Percentiles rank a stretch among this genome's conserved stretches.
Conservation (phyloP, 2,888 invertebrate genomes). For the Monopis laevigella region DNA sequence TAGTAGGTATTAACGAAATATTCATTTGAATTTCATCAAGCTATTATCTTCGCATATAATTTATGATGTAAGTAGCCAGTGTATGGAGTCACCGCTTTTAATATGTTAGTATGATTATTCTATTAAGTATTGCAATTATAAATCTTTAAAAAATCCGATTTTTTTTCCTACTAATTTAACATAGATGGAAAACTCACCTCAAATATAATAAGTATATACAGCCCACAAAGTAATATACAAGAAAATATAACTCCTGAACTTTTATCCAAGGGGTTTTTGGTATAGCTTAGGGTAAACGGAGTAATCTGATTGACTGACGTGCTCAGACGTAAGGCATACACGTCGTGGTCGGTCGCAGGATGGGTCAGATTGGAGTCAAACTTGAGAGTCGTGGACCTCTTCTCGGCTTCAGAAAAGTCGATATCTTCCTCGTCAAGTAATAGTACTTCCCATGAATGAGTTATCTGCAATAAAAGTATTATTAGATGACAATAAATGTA, state of each 20-base stretch:
- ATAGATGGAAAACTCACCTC: constrained; percentile 64
- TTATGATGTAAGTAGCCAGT: no score
- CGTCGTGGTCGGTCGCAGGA: constrained; percentile 14
- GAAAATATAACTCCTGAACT: constrained; percentile 78
- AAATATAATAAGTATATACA: constrained; percentile 86
- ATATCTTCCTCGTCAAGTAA: constrained; percentile 66
- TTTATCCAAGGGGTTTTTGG: constrained; percentile 70
- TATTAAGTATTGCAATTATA: no score
- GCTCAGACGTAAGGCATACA: constrained; percentile 28
- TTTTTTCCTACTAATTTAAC: background rate
- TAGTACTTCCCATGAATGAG: constrained; percentile 68
- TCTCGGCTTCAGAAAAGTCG: constrained; percentile 62
- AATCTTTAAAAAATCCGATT: no score
- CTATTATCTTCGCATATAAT: no score
- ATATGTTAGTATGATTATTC: no score
- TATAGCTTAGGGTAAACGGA: constrained; percentile 56
- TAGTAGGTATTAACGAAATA: no score
- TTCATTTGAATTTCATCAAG: no score
- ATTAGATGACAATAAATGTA: no score
- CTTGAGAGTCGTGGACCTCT: constrained; percentile 43
- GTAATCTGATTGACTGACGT: constrained; percentile 29
- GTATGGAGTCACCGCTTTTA: no score
- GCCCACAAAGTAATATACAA: constrained; percentile 73
- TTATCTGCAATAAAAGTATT: constrained; percentile 44
- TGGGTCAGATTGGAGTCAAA: constrained; percentile 22